Evolutionary conservation across 2,888 invertebrate genomes (phyloP).

Genomic region (Chloroclystis v-ata): DNA sequence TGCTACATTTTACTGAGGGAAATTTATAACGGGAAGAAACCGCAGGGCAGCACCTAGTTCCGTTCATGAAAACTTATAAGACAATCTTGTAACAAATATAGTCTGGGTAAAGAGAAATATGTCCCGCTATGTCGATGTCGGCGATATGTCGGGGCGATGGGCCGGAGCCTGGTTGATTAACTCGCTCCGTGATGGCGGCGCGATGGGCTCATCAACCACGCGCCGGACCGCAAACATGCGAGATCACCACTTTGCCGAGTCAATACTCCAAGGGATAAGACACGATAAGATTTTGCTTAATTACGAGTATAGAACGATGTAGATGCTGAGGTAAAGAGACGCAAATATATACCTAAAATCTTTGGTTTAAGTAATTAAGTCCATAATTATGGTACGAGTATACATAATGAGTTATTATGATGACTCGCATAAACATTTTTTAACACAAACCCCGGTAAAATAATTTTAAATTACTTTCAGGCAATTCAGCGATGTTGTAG

Average conservation of each 20-base stretch:
- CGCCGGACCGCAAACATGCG: constrained; percentile 31
- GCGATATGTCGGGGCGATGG: constrained; percentile 61
- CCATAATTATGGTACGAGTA: too few relatives aligned
- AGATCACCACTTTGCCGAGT: constrained; percentile 14
- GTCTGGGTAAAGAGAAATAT: not conserved
- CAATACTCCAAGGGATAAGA: constrained; percentile 4
- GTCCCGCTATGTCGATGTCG: constrained; percentile 30
- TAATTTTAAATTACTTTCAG: not conserved
- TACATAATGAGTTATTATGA: too few relatives aligned
- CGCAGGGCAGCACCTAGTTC: too few relatives aligned
- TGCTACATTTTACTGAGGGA: too few relatives aligned
- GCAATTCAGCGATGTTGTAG: not conserved
- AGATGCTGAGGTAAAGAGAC: not conserved
- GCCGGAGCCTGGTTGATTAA: constrained; percentile 57
- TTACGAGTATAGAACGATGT: not conserved
- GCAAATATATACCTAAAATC: too few relatives aligned
- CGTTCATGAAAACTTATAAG: too few relatives aligned
- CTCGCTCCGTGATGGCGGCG: constrained; percentile 48
- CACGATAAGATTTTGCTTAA: not conserved
- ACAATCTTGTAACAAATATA: too few relatives aligned
- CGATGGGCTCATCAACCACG: constrained; percentile 47
- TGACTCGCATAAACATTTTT: too few relatives aligned
- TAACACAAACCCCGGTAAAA: too few relatives aligned
- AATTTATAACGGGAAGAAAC: too few relatives aligned
- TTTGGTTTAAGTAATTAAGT: too few relatives aligned